These are phyloP conservation scores for Oikopleura dioica DNA, from an alignment of 23 tunicate genomes.

Conservation along the genomic window DNA sequence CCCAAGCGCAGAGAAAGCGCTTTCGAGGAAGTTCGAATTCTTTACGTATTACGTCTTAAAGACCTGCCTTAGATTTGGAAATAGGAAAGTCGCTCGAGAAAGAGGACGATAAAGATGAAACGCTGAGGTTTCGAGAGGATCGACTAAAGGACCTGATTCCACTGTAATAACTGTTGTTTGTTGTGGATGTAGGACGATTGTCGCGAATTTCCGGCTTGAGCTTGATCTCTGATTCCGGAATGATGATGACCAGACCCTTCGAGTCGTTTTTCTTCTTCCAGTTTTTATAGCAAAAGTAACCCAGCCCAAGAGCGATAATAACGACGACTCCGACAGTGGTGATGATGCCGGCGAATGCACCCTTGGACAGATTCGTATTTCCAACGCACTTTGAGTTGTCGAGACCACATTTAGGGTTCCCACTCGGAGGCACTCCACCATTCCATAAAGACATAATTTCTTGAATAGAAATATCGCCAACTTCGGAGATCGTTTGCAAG, in stretches of 20 bases:
- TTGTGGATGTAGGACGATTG: background rate
- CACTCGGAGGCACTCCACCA: background rate
- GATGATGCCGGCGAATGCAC: background rate
- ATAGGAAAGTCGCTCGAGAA: background rate
- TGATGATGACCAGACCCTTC: background rate
- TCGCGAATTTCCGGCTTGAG: background rate
- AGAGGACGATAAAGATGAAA: background rate
- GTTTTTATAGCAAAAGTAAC: background rate
- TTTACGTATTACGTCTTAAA: too few relatives aligned
- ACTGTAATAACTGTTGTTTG: background rate
- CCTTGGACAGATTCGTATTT: background rate
- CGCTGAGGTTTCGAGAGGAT: background rate
- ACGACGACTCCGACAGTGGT: background rate
- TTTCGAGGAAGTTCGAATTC: too few relatives aligned
- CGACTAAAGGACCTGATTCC: background rate
- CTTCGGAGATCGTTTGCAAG: too few relatives aligned
- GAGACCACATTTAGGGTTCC: background rate
- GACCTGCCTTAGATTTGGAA: background rate
- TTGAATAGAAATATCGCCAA: too few relatives aligned
- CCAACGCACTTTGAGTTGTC: background rate
- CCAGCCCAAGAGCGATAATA: background rate
- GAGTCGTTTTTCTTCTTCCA: background rate
- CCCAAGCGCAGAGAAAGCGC: too few relatives aligned
- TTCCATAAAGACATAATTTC: too few relatives aligned
- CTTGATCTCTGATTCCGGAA: background rate